Evolutionary conservation across 2,888 invertebrate species (phyloP), one percentile per base, ranked within the genome.

Genomic region (Mellilla xanthometata): DNA sequence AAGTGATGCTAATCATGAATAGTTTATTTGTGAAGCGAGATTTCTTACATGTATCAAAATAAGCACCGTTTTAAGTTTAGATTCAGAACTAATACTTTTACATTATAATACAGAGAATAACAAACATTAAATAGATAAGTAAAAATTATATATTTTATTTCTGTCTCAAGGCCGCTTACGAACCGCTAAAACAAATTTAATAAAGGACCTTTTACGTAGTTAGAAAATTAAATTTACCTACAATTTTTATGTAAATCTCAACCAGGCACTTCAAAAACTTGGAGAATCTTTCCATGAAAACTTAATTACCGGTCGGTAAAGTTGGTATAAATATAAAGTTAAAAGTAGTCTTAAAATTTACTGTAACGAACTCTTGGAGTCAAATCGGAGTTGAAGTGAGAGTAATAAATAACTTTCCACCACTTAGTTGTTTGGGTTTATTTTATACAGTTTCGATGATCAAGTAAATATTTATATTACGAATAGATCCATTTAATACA

Each of bases 231-330:
- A 19, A 19, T 19, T 36, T 36, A 36, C 2, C 3, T 12, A 36
- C 3, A 9, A 26, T 15, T 19, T 12, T 36, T 27, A 22, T 28
- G 19, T 28, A 28, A 22, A 35, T 27, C 12, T 10, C 26, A 28
- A 28, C 22, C 27, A 28, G 30, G 26, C 13, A 24, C 33, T 26
- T 22, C 12, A 15, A 4, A 22, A 42, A 15, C 36, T 36, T 26
- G 3, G 24, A 28, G 22, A 35, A 42, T 42, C 15, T 42, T 31
- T 36, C 26, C 23, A 32, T 28, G 23, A 44, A 44, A 44, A 33
- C 38, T 44, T 44, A 38, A 44, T 38, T 33, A 38, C 22, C 28
- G 26, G 38, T 44, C 32, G 32, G 38, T 22, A 32, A 32, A 44
- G 28, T 28, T 44, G 10, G 27, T 19, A 42, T 26, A 35, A 44